These are phyloP conservation scores for Macrophya annulata DNA, from an alignment of 2,888 invertebrate genomes.

Conservation along the genomic window DNA sequence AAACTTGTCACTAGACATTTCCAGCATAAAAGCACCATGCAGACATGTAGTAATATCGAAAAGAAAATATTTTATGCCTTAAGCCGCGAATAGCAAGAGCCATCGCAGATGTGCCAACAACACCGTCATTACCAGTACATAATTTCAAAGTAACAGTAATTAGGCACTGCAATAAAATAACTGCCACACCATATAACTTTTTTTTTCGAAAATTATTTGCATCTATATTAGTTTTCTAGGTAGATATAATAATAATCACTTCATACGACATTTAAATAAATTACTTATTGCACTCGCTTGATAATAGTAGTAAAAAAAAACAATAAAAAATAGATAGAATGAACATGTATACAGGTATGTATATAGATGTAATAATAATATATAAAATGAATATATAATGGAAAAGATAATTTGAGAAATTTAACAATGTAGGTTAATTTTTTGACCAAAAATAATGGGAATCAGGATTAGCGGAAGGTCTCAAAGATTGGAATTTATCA, in stretches of 20 bases:
- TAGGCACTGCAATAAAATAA: constrained; percentile 51
- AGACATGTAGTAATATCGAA: constrained; percentile 65
- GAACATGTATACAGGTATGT: background rate
- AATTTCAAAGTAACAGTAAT: constrained; percentile 63
- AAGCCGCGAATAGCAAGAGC: constrained; percentile 70
- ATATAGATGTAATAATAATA: background rate
- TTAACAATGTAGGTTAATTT: constrained; percentile 6
- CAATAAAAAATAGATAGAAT: constrained; percentile 13
- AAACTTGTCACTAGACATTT: constrained; percentile 73
- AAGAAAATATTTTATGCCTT: constrained; percentile 69
- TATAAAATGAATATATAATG: constrained; percentile 9
- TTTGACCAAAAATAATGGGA: background rate
- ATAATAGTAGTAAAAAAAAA: constrained; percentile 18
- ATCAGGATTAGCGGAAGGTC: constrained; percentile 36
- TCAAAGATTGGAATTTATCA: constrained; percentile 23
- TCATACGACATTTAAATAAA: constrained; percentile 53
- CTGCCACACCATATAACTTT: constrained; percentile 49
- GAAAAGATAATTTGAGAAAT: constrained; percentile 37
- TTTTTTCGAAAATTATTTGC: constrained; percentile 31
- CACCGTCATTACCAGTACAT: constrained; percentile 73
- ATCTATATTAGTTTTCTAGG: constrained; percentile 46
- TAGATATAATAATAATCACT: constrained; percentile 41
- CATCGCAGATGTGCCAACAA: constrained; percentile 74
- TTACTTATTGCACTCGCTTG: constrained; percentile 42
- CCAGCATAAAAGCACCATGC: constrained; percentile 76